phyloP scores from a whole-genome alignment of 2,888 invertebrate species.

The Sesia apiformis region DNA sequence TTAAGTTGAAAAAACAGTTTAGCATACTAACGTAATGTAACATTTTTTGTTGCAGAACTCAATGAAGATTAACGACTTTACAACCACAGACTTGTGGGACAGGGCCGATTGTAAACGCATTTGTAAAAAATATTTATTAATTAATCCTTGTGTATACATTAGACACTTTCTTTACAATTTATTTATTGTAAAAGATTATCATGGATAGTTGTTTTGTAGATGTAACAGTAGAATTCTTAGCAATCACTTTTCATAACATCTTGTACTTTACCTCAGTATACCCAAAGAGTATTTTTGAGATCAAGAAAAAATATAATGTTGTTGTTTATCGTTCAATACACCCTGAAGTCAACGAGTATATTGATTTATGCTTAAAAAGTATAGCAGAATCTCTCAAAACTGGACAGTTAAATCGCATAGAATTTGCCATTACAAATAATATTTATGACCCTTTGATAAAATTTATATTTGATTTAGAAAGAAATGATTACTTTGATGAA shows the following conservation, averaged over 20 bases:
- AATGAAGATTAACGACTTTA: no score
- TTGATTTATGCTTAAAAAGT: conserved; percentile 69
- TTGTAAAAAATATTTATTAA: no score
- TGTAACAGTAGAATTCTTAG: conserved; percentile 78
- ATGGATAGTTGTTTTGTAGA: conserved; percentile 70
- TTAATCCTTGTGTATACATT: no score
- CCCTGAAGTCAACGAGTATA: conserved; percentile 78
- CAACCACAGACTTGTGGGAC: no score
- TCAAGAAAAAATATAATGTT: conserved; percentile 77
- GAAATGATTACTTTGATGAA: conserved; percentile 30
- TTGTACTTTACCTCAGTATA: conserved; percentile 76
- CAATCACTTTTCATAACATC: conserved; percentile 78
- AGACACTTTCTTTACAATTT: background rate
- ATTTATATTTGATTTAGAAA: conserved; percentile 51
- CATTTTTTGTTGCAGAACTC: no score
- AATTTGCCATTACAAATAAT: conserved; percentile 59
- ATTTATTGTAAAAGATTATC: no score
- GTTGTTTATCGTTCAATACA: conserved; percentile 76
- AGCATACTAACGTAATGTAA: no score
- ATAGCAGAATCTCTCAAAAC: conserved; percentile 62
- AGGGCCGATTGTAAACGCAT: no score
- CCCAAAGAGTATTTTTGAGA: conserved; percentile 77
- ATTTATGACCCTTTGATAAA: conserved; percentile 31
- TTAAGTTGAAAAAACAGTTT: no score
- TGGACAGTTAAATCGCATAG: conserved; percentile 63